Conservation (phyloP, 2,888 invertebrate species). For the Heliconius erato region DNA sequence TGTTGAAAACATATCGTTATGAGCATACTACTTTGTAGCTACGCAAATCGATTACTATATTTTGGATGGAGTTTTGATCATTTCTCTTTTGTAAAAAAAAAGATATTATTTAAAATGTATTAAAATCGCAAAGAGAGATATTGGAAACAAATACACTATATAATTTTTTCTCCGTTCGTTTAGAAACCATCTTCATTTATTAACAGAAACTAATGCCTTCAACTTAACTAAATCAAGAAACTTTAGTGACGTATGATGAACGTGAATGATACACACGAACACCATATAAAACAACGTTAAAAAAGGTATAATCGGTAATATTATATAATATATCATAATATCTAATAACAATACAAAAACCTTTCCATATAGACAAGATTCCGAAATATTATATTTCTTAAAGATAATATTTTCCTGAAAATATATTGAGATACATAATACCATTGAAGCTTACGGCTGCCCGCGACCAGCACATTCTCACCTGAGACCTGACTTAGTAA, state of each 20-base stretch:
- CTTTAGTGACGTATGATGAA: too few species aligned
- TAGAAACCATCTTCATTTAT: too few species aligned
- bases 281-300: too few species aligned
- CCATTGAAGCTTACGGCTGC: conserved; percentile 35
- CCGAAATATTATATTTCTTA: neutral
- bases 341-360: neutral
- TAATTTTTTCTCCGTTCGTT: too few species aligned
- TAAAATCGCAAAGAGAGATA: too few species aligned
- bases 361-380: neutral
- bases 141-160: too few species aligned
- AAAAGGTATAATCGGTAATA: too few species aligned
- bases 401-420: neutral
- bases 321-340: neutral
- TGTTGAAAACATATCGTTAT: conserved; percentile 21
- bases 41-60: neutral
- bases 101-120: neutral
- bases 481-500: conserved; percentile 83
- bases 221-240: too few species aligned
- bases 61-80: neutral
- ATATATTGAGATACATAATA: conserved; percentile 26
- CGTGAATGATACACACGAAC: too few species aligned
- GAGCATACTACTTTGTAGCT: conserved; percentile 13
- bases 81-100: neutral
- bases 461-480: conserved; percentile 81
- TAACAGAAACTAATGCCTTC: too few species aligned